Percentiles rank a stretch among this genome's conserved stretches.
phyloP scores from a whole-genome alignment of 2,888 invertebrate species.

The Drosophila prolongata region DNA sequence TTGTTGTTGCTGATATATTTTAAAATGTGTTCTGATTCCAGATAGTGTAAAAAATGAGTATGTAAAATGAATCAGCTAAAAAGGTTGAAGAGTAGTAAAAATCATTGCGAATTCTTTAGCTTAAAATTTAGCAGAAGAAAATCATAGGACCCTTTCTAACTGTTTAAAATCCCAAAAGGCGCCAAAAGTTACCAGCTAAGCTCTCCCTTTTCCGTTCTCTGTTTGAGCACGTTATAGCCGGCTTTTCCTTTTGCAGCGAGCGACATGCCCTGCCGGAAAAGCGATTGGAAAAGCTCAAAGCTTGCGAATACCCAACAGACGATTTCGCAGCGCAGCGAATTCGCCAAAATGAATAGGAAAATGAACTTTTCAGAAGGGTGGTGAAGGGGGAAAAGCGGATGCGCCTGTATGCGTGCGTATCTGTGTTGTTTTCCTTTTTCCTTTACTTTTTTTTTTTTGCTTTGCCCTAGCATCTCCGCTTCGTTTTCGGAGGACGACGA shows the following conservation, averaged over 20 bases:
- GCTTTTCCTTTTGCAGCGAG: constrained; percentile 20
- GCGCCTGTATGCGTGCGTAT: constrained; percentile 20
- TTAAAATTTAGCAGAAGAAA: too few relatives aligned
- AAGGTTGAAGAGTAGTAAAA: too few relatives aligned
- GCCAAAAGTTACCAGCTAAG: not conserved
- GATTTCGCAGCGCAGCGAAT: constrained; percentile 20
- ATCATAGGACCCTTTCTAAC: not conserved
- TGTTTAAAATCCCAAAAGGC: not conserved
- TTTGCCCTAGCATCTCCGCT: constrained; percentile 55
- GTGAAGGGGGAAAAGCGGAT: not conserved
- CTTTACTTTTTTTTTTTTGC: constrained; percentile 17
- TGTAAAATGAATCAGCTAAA: too few relatives aligned
- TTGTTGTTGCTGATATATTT: too few relatives aligned
- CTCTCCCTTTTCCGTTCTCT: not conserved
- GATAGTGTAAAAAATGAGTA: too few relatives aligned
- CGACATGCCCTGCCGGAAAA: constrained; percentile 2
- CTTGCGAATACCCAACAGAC: constrained; percentile 23
- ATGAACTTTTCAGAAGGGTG: not conserved
- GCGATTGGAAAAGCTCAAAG: constrained; percentile 7
- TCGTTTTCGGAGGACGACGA: constrained; percentile 50
- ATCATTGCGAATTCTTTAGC: too few relatives aligned
- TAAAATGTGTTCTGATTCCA: too few relatives aligned
- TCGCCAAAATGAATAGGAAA: constrained; percentile 28
- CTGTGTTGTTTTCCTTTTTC: constrained; percentile 41
- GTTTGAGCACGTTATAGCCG: not conserved